Percentiles rank a stretch among this genome's conserved stretches.
These are phyloP conservation scores for Atrichornis clamosus DNA, from an alignment of 2,113 vertebrate species.

Conservation along the genomic window DNA sequence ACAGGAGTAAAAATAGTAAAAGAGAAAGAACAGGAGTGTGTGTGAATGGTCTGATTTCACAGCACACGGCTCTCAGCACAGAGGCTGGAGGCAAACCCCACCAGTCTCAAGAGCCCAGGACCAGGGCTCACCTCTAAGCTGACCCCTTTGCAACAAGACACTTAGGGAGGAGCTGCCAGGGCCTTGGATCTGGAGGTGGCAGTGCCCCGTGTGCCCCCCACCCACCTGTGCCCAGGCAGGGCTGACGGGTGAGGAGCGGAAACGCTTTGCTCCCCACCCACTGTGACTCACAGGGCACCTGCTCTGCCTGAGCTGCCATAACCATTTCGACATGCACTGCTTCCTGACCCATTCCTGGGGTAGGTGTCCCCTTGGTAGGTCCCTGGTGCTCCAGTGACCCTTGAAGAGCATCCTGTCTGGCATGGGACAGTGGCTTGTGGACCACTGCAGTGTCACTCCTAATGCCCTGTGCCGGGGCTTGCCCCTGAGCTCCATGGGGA, in stretches of 20 bases:
- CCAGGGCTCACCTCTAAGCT: neutral
- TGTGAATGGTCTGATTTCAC: neutral
- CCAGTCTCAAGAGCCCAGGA: neutral
- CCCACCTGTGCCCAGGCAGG: neutral
- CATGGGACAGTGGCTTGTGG: accelerated
- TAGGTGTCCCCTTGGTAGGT: neutral
- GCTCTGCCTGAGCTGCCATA: neutral
- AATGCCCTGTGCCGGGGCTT: neutral
- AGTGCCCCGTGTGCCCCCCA: neutral
- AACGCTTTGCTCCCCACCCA: neutral
- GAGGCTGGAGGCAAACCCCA: neutral
- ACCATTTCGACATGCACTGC: accelerated
- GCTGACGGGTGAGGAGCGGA: accelerated
- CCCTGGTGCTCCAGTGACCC: neutral
- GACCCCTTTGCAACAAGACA: neutral
- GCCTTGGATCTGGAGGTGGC: neutral
- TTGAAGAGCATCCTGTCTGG: neutral
- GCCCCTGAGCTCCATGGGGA: neutral
- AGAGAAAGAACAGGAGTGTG: neutral
- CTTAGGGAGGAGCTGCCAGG: neutral
- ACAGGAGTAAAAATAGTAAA: slow-evolving; percentile 31
- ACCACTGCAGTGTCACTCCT: accelerated
- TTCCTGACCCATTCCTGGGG: neutral
- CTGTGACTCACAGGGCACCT: neutral
- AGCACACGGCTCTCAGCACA: neutral